phyloP scores from a whole-genome alignment of 1,140 invertebrate genomes.

The Heliconius hewitsoni region DNA sequence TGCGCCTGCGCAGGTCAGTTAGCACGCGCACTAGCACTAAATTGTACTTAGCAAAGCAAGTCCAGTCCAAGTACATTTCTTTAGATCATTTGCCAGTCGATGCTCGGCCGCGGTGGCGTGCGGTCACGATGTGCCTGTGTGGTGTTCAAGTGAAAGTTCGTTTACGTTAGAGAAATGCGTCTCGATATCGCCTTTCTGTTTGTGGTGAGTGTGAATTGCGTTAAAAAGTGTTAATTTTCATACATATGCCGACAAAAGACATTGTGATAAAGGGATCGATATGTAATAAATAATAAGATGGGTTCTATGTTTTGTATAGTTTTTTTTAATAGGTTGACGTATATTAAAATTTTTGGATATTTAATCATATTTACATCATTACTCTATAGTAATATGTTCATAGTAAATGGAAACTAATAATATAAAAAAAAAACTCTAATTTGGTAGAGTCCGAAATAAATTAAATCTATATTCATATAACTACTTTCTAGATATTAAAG shows the following conservation, averaged over 20 bases:
- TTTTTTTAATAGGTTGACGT: background rate
- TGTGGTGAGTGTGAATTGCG: conserved; percentile 69
- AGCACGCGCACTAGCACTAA: conserved; percentile 11
- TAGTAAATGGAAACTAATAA: background rate
- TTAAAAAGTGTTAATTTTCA: conserved; percentile 7
- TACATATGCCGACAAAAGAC: background rate
- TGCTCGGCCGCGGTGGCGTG: conserved; percentile 54
- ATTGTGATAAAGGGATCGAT: background rate
- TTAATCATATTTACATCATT: no score
- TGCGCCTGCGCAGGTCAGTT: conserved; percentile 4
- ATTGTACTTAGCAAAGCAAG: conserved; percentile 23
- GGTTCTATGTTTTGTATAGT: background rate
- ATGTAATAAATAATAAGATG: background rate
- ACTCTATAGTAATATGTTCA: no score
- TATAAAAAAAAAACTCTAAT: background rate
- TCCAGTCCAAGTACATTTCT: background rate
- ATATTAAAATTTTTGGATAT: background rate
- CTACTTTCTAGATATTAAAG: background rate
- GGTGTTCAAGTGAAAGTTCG: conserved; percentile 74
- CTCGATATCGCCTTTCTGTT: conserved; percentile 74
- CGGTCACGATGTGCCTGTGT: conserved; percentile 62
- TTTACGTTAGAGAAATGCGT: conserved; percentile 78
- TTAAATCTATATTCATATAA: background rate
- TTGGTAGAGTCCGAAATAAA: background rate
- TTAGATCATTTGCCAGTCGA: conserved; percentile 49